These are phyloP conservation scores for Morbakka virulenta DNA, from an alignment of 30 jellyfish, hydroid and myxozoan species.

Conservation along the genomic window DNA sequence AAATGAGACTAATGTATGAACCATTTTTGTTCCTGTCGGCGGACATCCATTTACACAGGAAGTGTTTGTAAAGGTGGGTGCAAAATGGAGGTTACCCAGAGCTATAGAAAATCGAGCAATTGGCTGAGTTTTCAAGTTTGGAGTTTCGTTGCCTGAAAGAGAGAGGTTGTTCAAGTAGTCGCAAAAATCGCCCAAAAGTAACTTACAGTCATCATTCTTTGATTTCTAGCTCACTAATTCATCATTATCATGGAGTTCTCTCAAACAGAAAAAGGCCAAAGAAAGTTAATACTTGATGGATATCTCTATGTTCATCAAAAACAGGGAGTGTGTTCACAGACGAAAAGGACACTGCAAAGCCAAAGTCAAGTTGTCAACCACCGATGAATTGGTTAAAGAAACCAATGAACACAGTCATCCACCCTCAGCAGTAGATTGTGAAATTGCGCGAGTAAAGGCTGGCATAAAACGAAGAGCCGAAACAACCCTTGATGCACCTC, in stretches of 20 bases:
- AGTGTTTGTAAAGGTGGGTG: too few species aligned
- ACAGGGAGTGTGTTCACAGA: slow-evolving; percentile 18
- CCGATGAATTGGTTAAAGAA: neutral
- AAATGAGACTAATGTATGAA: too few species aligned
- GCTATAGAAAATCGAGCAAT: too few species aligned
- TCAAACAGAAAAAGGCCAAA: neutral
- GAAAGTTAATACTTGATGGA: neutral
- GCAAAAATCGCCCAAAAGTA: too few species aligned
- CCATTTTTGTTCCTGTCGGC: too few species aligned
- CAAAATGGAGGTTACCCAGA: too few species aligned
- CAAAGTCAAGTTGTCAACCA: neutral
- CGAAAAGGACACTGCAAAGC: slow-evolving; percentile 41
- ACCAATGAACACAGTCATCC: slow-evolving; percentile 16
- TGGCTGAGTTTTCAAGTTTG: too few species aligned
- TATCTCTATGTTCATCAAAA: neutral
- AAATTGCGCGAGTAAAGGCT: neutral
- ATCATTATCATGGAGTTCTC: neutral
- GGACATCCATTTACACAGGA: too few species aligned
- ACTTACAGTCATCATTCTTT: too few species aligned
- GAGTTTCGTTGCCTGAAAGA: too few species aligned
- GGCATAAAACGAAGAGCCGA: neutral
- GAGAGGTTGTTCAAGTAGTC: too few species aligned
- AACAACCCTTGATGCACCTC: neutral
- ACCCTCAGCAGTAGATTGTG: neutral
- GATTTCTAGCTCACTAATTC: too few species aligned